Evolutionary conservation across 2,113 vertebrate genomes (phyloP).

Genomic region (Hippolais icterina): DNA sequence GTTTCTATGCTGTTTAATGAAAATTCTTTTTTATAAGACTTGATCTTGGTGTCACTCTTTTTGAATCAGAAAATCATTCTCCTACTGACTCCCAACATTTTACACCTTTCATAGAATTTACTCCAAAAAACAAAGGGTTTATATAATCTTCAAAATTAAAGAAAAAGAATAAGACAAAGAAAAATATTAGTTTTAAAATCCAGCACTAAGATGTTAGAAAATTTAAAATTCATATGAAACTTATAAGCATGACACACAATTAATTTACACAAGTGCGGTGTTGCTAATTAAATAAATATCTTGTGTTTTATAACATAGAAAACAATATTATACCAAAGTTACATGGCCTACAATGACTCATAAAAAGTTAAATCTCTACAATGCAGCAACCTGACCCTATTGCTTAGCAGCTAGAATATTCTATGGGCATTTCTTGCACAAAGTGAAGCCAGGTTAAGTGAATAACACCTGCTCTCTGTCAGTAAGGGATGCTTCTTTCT

Average conservation of each 20-base stretch:
- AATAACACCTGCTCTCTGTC: not conserved
- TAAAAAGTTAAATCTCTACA: not conserved
- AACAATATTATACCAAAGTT: not conserved
- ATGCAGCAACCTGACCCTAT: not conserved
- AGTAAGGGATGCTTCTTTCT: not conserved
- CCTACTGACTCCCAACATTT: no score
- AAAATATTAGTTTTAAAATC: not conserved
- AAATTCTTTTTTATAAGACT: no score
- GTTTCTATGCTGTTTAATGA: no score
- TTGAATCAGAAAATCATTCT: no score
- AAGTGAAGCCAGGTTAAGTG: not conserved
- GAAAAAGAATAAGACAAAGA: no score
- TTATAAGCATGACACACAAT: not conserved
- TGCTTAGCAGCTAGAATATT: not conserved
- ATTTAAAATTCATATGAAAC: not conserved
- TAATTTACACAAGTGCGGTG: fast-evolving
- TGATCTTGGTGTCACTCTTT: no score
- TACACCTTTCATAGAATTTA: no score
- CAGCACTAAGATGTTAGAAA: not conserved
- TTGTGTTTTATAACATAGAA: not conserved
- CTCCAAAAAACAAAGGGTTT: not conserved
- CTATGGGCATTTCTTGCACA: not conserved
- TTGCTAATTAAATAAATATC: not conserved
- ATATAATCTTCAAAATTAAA: not conserved
- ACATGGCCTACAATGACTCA: not conserved